Evolutionary conservation across 2,113 vertebrate genomes (phyloP), one percentile per base, ranked within the genome.

Genomic region (Apteryx mantelli): DNA sequence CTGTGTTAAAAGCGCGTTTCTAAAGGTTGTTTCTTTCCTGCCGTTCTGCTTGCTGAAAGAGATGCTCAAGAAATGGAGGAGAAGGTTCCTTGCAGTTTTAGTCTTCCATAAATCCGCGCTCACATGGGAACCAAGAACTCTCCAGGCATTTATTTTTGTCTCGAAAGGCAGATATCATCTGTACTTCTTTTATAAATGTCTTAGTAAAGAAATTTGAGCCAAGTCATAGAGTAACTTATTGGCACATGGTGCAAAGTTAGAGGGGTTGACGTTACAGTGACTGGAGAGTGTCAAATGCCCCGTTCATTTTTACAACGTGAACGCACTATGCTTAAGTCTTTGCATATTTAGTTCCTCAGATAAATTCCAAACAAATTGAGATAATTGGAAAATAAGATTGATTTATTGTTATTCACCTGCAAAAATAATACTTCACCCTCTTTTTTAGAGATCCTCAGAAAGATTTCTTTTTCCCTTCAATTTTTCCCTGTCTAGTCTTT

Each of bases 321-420:
- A 24, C 17, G 13, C 6, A 0, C 32, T 64, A 42, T 14, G 4
- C 30, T 71, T 0, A 6, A 4, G 11, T 56, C 38, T 44, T 61
- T 60, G 53, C 38, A 89, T 69, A 13, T 11, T 24, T 13, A 53
- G 32, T 30, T 32, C 63, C 2, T 1, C 32, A 89, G 65, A 73
- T 5, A 42, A 71, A 80, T 68, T 84, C 32, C 56, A 52, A 84
- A 55, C 20, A 82, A 87, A 53, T 50, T 34, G 69, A 73, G 42
- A 32, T 55, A 66, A 52, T 52, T 78, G 22, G 42, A 46, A 89
- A 58, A 55, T n/a, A 76, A 50, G 21, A 60, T 79, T 1, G 0
- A 38, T 71, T 68, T 44, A 20, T 30, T 32, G 16, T 30, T 68
- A 42, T 68, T 20, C 16, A 68, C 65, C 42, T 44, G 17, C 42